Evolutionary conservation across 2,113 vertebrate species (phyloP), one percentile per base, ranked within the genome.

Genomic region (Crotalus helleri): DNA sequence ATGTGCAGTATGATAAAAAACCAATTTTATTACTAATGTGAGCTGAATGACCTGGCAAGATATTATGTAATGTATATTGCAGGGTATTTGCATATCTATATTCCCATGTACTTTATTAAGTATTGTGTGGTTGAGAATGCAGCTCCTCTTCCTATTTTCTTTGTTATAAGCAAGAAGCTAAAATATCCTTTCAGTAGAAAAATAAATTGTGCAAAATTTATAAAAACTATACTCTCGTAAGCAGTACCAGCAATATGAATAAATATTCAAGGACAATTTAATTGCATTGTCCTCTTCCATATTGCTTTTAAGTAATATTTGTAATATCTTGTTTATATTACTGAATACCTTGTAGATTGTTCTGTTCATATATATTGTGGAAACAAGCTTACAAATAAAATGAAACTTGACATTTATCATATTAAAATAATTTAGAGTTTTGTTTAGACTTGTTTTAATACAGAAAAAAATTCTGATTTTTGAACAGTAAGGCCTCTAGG

Each of bases 41-140:
- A 64, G 19, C n/a, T 0, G 59, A 91, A 46, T 0, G 15, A 4
- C 59, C 0, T 23, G n/a, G 85, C 53, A 74, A 53, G 33, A 1
- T 59, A 29, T 29, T 81, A 46, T 15, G n/a, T 57, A 11, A 69
- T 0, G 0, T 21, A 0, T 2, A 58, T 92, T 2, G 0, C 17
- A 3, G 55, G 87, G 81, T 51, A 53, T 17, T 46, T 0, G 10
- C 9, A 59, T 3, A 19, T 93, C 49, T 54, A 39, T 51, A 11
- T 46, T 46, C 53, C 90, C 11, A 0, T 8, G 0, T 24, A 3
- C 0, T 8, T 61, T 61, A 58, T 21, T 17, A 90, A 81, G 0
- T 3, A 3, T 0, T 10, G 2, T 0, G 33, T 1, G 64, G 1
- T 0, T 5, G 12, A 17, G 49, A 51, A 44, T 39, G 19, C 0